Percentiles rank a stretch among this genome's conserved stretches.
phyloP scores from a whole-genome alignment of 2,113 vertebrate species.

The Nesoenas mayeri region DNA sequence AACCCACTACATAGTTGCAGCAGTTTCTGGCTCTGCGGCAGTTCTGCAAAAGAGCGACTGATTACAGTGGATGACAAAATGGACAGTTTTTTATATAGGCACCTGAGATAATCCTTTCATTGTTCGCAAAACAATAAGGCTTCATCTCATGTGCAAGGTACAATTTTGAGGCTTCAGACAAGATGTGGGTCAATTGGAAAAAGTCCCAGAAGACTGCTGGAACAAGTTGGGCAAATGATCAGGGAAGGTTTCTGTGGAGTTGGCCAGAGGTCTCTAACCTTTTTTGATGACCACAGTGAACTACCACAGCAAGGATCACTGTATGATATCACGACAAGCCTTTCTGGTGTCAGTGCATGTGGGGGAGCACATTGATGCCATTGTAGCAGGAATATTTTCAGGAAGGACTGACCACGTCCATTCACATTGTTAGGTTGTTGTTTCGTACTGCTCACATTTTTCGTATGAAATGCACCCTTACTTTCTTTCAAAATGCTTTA shows the following conservation, averaged over 20 bases:
- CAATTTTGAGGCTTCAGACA: neutral
- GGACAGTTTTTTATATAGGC: neutral
- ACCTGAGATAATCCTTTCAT: neutral
- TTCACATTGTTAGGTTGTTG: neutral
- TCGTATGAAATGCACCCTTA: neutral
- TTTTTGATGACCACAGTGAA: neutral
- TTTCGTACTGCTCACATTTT: neutral
- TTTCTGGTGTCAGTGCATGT: fast-evolving
- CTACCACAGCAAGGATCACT: neutral
- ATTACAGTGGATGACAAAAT: neutral
- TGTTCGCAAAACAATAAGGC: neutral
- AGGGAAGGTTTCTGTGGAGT: neutral
- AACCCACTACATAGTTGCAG: neutral
- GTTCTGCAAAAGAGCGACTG: neutral
- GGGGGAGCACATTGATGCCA: neutral
- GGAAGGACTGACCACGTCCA: fast-evolving
- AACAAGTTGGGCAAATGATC: neutral
- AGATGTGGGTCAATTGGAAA: neutral
- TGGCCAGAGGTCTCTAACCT: neutral
- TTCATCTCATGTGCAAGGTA: neutral
- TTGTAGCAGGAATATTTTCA: fast-evolving
- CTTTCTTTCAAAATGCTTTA: neutral
- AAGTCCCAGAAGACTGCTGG: neutral
- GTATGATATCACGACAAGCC: neutral
- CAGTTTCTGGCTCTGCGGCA: neutral